phyloP scores from a whole-genome alignment of 2,888 invertebrate species.

The Diarsia brunnea region DNA sequence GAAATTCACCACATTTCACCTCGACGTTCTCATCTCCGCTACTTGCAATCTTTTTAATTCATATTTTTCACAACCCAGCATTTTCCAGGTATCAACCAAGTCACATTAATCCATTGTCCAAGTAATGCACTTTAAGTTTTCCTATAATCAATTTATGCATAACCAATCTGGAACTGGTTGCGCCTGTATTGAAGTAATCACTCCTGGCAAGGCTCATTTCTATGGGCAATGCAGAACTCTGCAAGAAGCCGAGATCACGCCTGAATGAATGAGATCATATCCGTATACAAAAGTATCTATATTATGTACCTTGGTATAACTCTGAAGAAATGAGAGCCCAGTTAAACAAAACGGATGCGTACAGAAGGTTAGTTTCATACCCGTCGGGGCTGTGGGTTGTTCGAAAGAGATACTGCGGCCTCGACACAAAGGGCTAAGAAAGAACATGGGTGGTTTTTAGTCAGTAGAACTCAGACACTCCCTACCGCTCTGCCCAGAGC shows the following conservation, averaged over 20 bases:
- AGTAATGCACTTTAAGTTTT: neutral
- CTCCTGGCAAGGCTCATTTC: constrained; percentile 2
- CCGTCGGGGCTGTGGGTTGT: too few species aligned
- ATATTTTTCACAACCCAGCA: too few species aligned
- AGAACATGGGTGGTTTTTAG: too few species aligned
- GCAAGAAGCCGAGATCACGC: constrained; percentile 25
- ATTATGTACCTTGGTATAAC: constrained; percentile 1
- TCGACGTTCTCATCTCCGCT: too few species aligned
- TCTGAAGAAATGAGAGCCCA: constrained; percentile 34
- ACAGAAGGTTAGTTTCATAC: constrained; percentile 8
- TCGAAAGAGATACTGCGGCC: too few species aligned
- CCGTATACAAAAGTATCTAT: constrained; percentile 4
- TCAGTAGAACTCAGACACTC: too few species aligned
- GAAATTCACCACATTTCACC: too few species aligned
- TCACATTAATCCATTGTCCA: neutral
- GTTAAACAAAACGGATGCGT: neutral
- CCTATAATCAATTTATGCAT: neutral
- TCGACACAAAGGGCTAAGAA: too few species aligned
- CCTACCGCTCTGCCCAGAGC: too few species aligned
- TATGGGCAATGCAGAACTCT: constrained; percentile 11
- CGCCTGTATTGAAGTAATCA: constrained; percentile 11
- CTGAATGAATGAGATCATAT: constrained; percentile 32
- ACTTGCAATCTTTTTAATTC: too few species aligned
- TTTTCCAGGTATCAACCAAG: too few species aligned
- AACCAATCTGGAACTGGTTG: neutral